phyloP scores from a whole-genome alignment of 2,797 vertebrate genomes.

The Crocodylus rhombifer region DNA sequence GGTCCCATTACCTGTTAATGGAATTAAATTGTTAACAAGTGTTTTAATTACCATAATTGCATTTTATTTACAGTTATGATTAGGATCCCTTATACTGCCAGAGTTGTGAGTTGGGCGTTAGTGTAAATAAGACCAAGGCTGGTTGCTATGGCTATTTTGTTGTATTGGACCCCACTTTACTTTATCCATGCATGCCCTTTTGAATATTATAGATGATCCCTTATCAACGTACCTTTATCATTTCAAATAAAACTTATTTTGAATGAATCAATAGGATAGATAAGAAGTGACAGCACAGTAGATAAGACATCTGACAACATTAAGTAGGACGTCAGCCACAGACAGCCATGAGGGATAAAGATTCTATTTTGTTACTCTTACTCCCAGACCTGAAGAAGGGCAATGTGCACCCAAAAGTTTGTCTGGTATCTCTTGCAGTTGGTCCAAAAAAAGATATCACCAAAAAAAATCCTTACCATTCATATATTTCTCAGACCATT shows the following conservation, averaged over 20 bases:
- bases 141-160: not conserved
- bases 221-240: not conserved
- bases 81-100: not conserved
- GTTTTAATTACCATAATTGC: not conserved
- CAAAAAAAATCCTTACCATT: too few relatives aligned
- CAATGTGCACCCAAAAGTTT: too few relatives aligned
- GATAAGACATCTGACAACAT: accelerated
- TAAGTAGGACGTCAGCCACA: not conserved
- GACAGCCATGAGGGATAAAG: not conserved
- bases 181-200: accelerated
- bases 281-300: not conserved
- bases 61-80: not conserved
- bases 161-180: not conserved
- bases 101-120: not conserved
- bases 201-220: not conserved
- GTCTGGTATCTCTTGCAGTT: too few relatives aligned
- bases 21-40: not conserved
- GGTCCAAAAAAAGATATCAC: too few relatives aligned
- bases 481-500: too few relatives aligned
- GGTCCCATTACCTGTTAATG: not conserved
- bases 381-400: too few relatives aligned
- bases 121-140: not conserved
- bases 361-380: not conserved
- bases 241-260: not conserved
- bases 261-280: not conserved